Base-by-base conservation (phyloP, 1,140 invertebrate genomes). In the Drosophila sulfurigaster region DNA sequence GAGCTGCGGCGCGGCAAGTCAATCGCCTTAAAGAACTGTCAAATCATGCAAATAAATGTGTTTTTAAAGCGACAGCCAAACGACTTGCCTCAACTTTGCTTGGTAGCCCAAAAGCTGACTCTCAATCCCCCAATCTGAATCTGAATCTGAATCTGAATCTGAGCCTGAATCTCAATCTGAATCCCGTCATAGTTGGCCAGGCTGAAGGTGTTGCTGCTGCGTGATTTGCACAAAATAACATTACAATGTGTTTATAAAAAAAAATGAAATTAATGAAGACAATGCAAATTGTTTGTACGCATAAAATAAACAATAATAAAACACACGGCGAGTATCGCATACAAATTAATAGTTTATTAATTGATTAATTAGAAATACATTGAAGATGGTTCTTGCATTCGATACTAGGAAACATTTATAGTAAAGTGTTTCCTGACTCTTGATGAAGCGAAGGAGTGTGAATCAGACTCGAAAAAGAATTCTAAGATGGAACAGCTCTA, bases 1-100 rank as follows among this genome's bases (percentile, higher is more conserved):
- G 59, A 69, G 65, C 72, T 69, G 58, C 49, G 57, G 54, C 64
- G 58, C 49, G 57, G 54, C 64, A 48, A 75, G 75, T 87, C 75
- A 87, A 87, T 80, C 82, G 79, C 48, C 82, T 87, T 87, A 83
- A 72, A 83, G 82, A 87, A 88, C 77, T 87, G 83, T 87, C 83
- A 89, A 87, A 83, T 87, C 82, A 87, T 87, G 86, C 83, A 88
- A 87, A 83, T 87, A 87, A 87, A 87, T 87, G 73, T 69, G 63
- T 48, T 79, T 81, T 81, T 71, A 71, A 70, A 81, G 49, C 57
- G 52, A 70, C 82, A 77, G 48, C 45, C 67, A 48, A 63, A 38
- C 35, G 35, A 10, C 35, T 38, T 38, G 10, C 1, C 32, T 32
- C 6, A 6, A 6, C 30, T 32, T 51, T n/a, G 38, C 51, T 38